Base-by-base conservation (phyloP, 2,797 vertebrate genomes). In the Bradypus variegatus region DNA sequence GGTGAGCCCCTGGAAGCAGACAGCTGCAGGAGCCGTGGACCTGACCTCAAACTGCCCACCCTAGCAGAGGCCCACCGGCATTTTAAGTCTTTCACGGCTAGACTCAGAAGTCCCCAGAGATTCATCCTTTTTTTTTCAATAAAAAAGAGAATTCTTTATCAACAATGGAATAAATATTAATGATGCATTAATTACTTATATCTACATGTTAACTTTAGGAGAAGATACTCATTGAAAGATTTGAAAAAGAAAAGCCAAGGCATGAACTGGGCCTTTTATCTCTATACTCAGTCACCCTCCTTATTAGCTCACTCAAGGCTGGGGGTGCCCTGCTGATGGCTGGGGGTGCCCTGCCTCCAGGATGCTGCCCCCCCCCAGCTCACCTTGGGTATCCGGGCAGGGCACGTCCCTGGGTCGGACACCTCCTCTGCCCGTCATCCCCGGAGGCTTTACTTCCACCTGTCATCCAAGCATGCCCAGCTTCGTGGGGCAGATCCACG, bases 151-250 rank as follows among this genome's bases (percentile, higher is more conserved):
- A 89, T 38, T 64, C 48, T 88, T 93, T 38, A 64, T 69, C 41
- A 60, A 89, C 62, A 65, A 69, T 12, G 36, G 29, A 88, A 83
- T 76, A 94, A 86, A 78, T 81, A 79, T 55, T 79, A 80, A 84
- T 29, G 33, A 15, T 50, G n/a, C 33, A 25, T 83, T 77, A 58
- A 91, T 94, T 77, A 60, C 73, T 82, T 90, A 48, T 14, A 50
- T 38, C 84, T 90, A 75, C 70, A 14, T 79, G 82, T 55, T 80
- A 75, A 80, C 83, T 67, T 86, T 70, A 72, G n/a, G 89, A 91
- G 76, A 50, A 1, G 70, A 14, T 70, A 36, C 70, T 72, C 41
- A 86, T 67, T 18, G 67, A 90, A 76, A 80, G 55, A 36, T 27
- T 27, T 38, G 16, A 60, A 48, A 77, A 91, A 8, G 38, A 27